Conservation (phyloP, 2,888 invertebrate species). For the Elgonia sp. region DNA sequence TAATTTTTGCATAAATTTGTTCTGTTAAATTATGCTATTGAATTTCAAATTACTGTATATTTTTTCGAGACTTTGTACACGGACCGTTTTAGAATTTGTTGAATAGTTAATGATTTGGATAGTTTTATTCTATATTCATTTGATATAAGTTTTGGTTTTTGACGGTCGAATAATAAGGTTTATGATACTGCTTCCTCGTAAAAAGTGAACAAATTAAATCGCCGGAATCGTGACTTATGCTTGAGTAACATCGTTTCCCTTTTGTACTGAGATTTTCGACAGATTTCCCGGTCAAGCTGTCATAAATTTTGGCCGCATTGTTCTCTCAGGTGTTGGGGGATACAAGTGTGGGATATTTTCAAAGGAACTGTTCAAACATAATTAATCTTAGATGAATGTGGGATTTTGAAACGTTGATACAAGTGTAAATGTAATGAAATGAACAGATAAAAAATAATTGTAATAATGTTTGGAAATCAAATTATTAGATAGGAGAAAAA, state of each 20-base stretch:
- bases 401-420: background rate
- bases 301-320: conserved; percentile 37
- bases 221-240: conserved; percentile 1
- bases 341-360: background rate
- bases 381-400: background rate
- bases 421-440: background rate
- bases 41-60: no score
- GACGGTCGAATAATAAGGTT: no score
- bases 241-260: conserved; percentile 14
- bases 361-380: background rate
- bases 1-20: background rate
- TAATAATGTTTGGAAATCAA: no score
- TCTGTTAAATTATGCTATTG: no score
- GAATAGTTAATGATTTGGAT: background rate
- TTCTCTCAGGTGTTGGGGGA: conserved; percentile 33
- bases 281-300: conserved; percentile 23
- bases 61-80: no score
- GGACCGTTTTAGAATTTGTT: no score
- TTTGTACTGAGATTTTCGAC: conserved; percentile 28
- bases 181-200: background rate
- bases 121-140: background rate
- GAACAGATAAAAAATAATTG: background rate
- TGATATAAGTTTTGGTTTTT: background rate
- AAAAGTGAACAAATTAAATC: background rate
- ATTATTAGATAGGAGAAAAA: no score